These are phyloP conservation scores for Muscicapa comitata DNA, from an alignment of 2,797 vertebrate species.

Conservation along the genomic window DNA sequence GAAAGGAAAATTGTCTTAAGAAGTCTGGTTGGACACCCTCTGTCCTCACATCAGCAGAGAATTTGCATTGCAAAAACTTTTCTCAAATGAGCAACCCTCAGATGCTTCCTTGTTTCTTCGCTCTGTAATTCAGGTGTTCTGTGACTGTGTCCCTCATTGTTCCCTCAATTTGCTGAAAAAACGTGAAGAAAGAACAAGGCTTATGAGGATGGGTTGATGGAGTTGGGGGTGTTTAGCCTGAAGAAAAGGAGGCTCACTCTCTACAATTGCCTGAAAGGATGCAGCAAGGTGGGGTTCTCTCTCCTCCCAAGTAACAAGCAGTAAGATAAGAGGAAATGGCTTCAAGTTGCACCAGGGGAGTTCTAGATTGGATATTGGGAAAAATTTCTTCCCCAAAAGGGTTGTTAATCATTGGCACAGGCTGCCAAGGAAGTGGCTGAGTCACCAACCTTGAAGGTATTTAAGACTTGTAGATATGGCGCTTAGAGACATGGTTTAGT, in stretches of 20 bases:
- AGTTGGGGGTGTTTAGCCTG: neutral
- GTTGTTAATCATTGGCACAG: neutral
- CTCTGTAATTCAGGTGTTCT: neutral
- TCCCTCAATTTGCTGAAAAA: neutral
- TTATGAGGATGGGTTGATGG: fast-evolving
- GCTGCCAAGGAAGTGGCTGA: neutral
- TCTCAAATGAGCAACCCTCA: neutral
- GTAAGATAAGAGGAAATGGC: neutral
- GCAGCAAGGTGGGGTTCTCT: neutral
- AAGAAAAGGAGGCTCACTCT: neutral
- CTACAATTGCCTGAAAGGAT: neutral
- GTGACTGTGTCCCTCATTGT: neutral
- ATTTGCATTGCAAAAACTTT: neutral
- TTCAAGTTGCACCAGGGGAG: neutral
- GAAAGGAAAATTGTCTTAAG: neutral
- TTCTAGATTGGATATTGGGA: neutral
- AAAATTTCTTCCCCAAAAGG: neutral
- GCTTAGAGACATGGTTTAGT: neutral
- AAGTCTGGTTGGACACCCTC: neutral
- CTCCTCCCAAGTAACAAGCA: neutral
- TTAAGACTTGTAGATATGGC: neutral
- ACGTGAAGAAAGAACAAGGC: neutral
- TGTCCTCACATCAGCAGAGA: neutral
- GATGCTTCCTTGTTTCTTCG: neutral
- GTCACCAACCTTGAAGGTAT: neutral